Percentiles rank a stretch among this genome's conserved stretches.
phyloP scores from a whole-genome alignment of 1,140 invertebrate genomes.

The Drosophila hydei region DNA sequence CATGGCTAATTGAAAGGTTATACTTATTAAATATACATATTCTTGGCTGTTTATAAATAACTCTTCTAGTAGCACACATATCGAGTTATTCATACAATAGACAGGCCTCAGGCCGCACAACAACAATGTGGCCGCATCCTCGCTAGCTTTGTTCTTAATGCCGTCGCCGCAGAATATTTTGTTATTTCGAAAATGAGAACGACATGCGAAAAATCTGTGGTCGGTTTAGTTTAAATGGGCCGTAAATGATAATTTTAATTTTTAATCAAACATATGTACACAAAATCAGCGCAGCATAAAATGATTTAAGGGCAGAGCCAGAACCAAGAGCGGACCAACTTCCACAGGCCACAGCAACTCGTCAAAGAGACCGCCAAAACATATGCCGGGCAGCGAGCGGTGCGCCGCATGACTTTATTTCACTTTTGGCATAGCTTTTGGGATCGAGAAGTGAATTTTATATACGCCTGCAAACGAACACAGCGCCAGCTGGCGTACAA shows the following conservation, averaged over 20 bases:
- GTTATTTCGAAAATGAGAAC: constrained; percentile 75
- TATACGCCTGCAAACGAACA: background rate
- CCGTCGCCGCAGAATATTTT: constrained; percentile 46
- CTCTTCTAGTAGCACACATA: constrained; percentile 5
- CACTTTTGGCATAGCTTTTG: constrained; percentile 9
- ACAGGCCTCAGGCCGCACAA: constrained; percentile 8
- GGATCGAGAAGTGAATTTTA: background rate
- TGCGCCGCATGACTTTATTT: constrained; percentile 13
- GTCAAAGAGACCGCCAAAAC: constrained; percentile 77
- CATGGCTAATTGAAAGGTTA: constrained; percentile 6
- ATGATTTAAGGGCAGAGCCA: constrained; percentile 60
- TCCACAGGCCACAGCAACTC: constrained; percentile 24
- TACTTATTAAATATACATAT: constrained; percentile 1
- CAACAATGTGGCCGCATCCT: constrained; percentile 18
- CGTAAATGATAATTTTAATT: constrained; percentile 83
- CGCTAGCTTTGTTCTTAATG: constrained; percentile 24
- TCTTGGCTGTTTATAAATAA: constrained; percentile 11
- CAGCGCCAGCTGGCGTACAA: constrained; percentile 35
- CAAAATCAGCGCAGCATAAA: constrained; percentile 61
- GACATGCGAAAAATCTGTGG: constrained; percentile 78
- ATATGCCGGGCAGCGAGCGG: constrained; percentile 27
- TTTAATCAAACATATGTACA: constrained; percentile 83
- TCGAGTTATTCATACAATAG: constrained; percentile 34
- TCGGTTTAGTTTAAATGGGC: constrained; percentile 82
- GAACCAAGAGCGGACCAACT: constrained; percentile 30